A percentile compares a stretch with the other conserved stretches of the same genome.
phyloP scores from a whole-genome alignment of 2,888 invertebrate genomes.

The Hirudinaria manillensis region DNA sequence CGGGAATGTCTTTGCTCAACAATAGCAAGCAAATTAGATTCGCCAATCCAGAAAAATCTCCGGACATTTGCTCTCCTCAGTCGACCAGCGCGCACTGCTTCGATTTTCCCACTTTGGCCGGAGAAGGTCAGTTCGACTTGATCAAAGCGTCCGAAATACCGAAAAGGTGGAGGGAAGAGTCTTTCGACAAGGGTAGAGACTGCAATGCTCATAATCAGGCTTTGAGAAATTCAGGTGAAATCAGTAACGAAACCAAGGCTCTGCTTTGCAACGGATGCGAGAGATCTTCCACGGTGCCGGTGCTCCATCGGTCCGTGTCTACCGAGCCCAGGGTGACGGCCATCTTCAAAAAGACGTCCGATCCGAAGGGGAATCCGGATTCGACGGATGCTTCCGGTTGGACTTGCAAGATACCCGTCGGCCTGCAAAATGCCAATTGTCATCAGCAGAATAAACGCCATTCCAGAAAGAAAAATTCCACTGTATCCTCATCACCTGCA shows the following conservation, averaged over 20 bases:
- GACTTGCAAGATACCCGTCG: not conserved
- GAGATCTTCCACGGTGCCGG: not conserved
- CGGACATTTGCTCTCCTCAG: slow-evolving; percentile 18
- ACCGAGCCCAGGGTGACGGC: slow-evolving; percentile 8
- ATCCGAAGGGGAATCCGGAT: not conserved
- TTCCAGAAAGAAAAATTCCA: slow-evolving; percentile 15
- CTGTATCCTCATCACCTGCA: slow-evolving; percentile 8
- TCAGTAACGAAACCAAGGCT: slow-evolving; percentile 12
- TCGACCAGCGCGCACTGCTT: not conserved
- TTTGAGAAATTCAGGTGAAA: slow-evolving; percentile 11
- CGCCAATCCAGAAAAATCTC: not conserved
- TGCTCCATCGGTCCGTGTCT: slow-evolving; percentile 1
- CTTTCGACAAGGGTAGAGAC: not conserved
- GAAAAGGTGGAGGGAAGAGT: too few relatives aligned
- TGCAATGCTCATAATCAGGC: not conserved
- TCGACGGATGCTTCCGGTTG: not conserved
- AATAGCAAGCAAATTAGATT: not conserved
- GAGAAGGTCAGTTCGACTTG: not conserved
- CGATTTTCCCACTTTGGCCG: not conserved
- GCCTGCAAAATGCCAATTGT: not conserved
- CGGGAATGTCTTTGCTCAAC: not conserved
- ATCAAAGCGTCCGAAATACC: not conserved
- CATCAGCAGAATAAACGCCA: slow-evolving; percentile 2
- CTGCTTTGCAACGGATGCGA: slow-evolving; percentile 22
- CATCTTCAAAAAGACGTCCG: not conserved